These are phyloP conservation scores for Polymixis lichenea DNA, from an alignment of 2,888 invertebrate genomes.

Conservation along the genomic window DNA sequence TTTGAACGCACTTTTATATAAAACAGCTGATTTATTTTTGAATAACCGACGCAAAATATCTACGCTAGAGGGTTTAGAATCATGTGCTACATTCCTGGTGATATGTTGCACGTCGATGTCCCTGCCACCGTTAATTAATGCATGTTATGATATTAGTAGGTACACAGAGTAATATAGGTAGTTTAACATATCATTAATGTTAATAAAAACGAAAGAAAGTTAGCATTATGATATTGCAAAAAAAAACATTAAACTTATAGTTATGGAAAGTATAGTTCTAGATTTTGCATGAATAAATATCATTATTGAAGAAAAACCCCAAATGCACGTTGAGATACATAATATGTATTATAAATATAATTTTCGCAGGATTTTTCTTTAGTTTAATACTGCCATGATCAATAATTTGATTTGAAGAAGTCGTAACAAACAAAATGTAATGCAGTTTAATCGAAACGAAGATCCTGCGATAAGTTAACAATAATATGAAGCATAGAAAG, in stretches of 20 bases:
- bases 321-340: background rate
- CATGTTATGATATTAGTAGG: constrained; percentile 1
- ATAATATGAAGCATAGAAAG: constrained; percentile 75
- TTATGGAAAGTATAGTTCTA: background rate
- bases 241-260: background rate
- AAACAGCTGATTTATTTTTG: no score
- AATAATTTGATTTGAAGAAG: background rate
- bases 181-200: background rate
- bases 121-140: background rate
- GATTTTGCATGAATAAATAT: constrained; percentile 1
- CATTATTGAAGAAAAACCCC: background rate
- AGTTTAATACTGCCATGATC: no score
- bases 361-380: constrained; percentile 16
- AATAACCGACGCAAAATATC: no score
- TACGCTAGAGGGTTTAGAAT: no score
- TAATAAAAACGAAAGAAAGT: constrained; percentile 39
- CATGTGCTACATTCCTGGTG: no score
- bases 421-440: background rate
- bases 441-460: constrained; percentile 20
- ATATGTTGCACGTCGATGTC: no score
- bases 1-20: no score
- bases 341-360: constrained; percentile 12
- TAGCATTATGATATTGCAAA: constrained; percentile 25
- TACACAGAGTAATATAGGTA: background rate
- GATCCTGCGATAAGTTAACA: constrained; percentile 40